A percentile compares a stretch with the other conserved stretches of the same genome.
Evolutionary conservation across 2,113 vertebrate genomes (phyloP).

Genomic region (Pseudonaja textilis): DNA sequence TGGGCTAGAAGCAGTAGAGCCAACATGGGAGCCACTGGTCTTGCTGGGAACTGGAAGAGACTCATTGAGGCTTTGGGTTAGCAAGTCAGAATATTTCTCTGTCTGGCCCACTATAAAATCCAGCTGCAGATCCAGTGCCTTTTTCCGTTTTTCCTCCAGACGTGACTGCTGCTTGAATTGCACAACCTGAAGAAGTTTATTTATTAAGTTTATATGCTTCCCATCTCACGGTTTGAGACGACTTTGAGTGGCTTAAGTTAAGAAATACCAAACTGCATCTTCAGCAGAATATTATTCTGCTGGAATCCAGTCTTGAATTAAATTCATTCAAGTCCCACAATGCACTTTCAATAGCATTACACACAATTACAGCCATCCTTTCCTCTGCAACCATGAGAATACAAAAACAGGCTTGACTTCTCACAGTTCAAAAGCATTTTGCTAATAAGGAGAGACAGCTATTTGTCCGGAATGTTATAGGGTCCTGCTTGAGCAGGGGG

Average conservation of each 20-base stretch:
- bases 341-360: background rate
- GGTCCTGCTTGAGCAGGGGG: background rate
- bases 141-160: slow-evolving; percentile 91
- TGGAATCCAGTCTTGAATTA: background rate
- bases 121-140: slow-evolving; percentile 88
- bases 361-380: background rate
- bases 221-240: background rate
- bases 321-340: background rate
- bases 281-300: too few relatives aligned
- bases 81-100: slow-evolving; percentile 90
- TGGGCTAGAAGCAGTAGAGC: slow-evolving; percentile 66
- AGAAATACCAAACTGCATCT: background rate
- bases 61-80: slow-evolving; percentile 85
- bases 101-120: slow-evolving; percentile 95
- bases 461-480: background rate
- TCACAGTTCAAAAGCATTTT: background rate
- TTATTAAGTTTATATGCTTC: background rate
- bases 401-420: background rate
- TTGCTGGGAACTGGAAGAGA: slow-evolving; percentile 59
- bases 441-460: background rate
- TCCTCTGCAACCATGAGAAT: background rate
- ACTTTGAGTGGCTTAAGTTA: background rate
- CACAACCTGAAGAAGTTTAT: slow-evolving; percentile 77
- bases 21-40: slow-evolving; percentile 57
- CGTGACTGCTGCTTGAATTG: slow-evolving; percentile 95